Evolutionary conservation across 2,113 vertebrate species (phyloP), one percentile per base, ranked within the genome.

Genomic region (Takifugu flavidus): DNA sequence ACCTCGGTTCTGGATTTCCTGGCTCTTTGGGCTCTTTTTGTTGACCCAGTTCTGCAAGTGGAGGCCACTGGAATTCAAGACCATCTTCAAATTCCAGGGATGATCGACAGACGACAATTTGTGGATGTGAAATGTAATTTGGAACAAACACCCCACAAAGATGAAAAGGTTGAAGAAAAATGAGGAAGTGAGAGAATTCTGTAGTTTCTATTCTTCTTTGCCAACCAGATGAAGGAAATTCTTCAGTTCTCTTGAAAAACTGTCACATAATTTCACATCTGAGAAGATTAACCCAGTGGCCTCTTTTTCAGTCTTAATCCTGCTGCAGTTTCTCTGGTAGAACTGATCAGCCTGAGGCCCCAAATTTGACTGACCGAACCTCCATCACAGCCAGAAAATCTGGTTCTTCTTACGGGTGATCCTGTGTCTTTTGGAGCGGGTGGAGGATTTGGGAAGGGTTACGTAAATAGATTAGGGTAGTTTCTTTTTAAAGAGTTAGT

Each of bases 221-320:
- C 79, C 79, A 79, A 79, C 77, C 66, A 83, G 69, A 78, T 85
- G 53, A 65, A 62, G 62, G 45, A 80, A 75, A 83, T 77, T 68
- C 2, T 45, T 39, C 25, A 60, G 44, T 73, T 78, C 49, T 26
- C 53, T 67, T 51, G 42, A 71, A 49, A 73, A 64, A 27, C 47
- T 80, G 79, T 76, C 50, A 67, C 69, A 53, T 77, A 54, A 72
- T 70, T 75, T 66, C 39, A 77, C 59, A 66, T 62, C 63, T 39
- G 66, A 76, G 44, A 47, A 75, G 82, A 83, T 88, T 87, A 84
- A 72, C 73, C 58, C 77, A 69, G 63, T 67, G 60, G 54, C 55
- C 56, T 31, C 2, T 52, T 72, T 42, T 58, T 53, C 3, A 28
- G 26, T 44, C 10, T 29, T 53, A 70, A 15, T 13, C 29, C 49